Conservation (phyloP, 1,140 invertebrate genomes). For the Ips typographus region DNA sequence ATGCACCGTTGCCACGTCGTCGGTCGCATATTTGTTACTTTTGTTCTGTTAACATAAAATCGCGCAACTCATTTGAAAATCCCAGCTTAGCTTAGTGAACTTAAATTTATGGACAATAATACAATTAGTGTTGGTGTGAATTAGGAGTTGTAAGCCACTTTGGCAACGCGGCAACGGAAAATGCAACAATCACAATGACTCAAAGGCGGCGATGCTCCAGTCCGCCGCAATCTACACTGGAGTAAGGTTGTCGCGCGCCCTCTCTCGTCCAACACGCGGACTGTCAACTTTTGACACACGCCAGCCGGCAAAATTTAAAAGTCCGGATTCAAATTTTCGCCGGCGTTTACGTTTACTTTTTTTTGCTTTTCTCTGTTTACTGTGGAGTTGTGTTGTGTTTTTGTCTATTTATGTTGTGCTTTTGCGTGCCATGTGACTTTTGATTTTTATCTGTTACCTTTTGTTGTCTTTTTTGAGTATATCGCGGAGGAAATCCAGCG, state of each 20-base stretch:
- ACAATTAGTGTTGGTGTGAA: not conserved
- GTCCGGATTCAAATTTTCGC: constrained; percentile 8
- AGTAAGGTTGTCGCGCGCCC: constrained; percentile 30
- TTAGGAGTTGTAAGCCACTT: not conserved
- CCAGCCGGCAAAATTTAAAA: constrained; percentile 33
- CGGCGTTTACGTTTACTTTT: not conserved
- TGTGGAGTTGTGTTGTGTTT: constrained; percentile 32
- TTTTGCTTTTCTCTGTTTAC: constrained; percentile 33
- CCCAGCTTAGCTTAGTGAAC: not conserved
- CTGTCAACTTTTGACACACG: constrained; percentile 31
- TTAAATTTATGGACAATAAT: not conserved
- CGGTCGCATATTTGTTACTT: no score
- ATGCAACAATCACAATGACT: constrained; percentile 39
- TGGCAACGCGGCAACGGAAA: constrained; percentile 16
- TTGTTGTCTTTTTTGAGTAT: not conserved
- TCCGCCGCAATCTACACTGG: constrained; percentile 19
- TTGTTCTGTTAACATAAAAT: no score
- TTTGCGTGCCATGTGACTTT: constrained; percentile 45
- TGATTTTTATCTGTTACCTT: constrained; percentile 26
- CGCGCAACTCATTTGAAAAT: no score
- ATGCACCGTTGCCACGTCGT: constrained; percentile 30
- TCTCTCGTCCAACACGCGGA: constrained; percentile 35
- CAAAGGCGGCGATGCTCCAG: constrained; percentile 33
- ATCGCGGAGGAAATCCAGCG: constrained; percentile 34
- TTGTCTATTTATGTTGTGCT: constrained; percentile 37